phyloP scores from a whole-genome alignment of 2,113 vertebrate genomes.

The Sebastes schlegelii region DNA sequence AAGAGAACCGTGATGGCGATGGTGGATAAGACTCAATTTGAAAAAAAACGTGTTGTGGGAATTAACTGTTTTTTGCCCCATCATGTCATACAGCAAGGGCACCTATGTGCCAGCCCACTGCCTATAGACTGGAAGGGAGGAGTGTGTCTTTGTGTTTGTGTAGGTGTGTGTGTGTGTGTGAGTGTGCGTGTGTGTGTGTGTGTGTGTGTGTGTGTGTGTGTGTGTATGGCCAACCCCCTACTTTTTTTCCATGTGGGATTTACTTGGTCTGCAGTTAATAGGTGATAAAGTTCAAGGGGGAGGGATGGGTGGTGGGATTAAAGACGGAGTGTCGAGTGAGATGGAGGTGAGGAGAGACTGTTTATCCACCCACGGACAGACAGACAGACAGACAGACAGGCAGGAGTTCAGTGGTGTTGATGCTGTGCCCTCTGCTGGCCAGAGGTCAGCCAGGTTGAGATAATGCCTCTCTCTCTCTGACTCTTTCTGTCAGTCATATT shows the following conservation, averaged over 20 bases:
- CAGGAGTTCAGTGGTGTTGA: not conserved
- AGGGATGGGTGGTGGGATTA: conserved; percentile 74
- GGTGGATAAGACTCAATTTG: conserved; percentile 83
- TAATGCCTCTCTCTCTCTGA: not conserved
- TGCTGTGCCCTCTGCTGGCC: conserved; percentile 60
- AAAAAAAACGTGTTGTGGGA: conserved; percentile 81
- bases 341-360: conserved; percentile 51
- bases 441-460: conserved; percentile 10
- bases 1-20: conserved; percentile 36
- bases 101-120: conserved; percentile 67
- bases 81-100: conserved; percentile 82
- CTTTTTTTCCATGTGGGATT: conserved; percentile 72
- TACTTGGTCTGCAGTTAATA: conserved; percentile 85
- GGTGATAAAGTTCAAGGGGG: conserved; percentile 83
- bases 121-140: conserved; percentile 68
- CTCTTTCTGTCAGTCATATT: not conserved
- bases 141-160: conserved; percentile 27
- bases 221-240: conserved; percentile 1
- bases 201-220: not conserved
- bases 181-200: conserved; percentile 23
- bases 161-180: conserved; percentile 14
- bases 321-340: conserved; percentile 75
- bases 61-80: conserved; percentile 83
- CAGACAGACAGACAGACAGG: not conserved
- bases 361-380: conserved; percentile 58